phyloP scores from a whole-genome alignment of 2,113 vertebrate genomes.

The Platysteira castanea region DNA sequence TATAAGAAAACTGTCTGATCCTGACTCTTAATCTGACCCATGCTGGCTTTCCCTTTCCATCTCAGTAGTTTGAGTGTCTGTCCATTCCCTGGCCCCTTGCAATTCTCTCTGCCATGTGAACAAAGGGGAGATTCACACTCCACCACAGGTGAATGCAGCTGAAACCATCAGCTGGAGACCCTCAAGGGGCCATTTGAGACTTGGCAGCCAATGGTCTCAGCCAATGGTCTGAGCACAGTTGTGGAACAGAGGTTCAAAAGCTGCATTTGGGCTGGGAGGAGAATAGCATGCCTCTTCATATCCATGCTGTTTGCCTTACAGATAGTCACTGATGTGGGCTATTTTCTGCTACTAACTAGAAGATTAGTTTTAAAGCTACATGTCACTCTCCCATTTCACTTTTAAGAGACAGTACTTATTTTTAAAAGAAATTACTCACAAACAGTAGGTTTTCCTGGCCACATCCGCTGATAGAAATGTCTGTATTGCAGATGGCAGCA shows the following conservation, averaged over 20 bases:
- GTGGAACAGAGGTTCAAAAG: background rate
- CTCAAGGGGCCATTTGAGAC: background rate
- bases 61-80: background rate
- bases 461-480: background rate
- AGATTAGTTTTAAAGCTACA: background rate
- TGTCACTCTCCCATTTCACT: background rate
- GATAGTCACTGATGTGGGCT: background rate
- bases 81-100: background rate
- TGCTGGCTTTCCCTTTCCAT: background rate
- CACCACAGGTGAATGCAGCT: background rate
- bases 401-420: background rate
- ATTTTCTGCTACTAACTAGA: background rate
- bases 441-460: conserved; percentile 6
- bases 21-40: background rate
- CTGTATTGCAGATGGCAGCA: conserved; percentile 31
- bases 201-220: background rate
- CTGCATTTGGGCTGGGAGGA: background rate
- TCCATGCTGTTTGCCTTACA: background rate
- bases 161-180: background rate
- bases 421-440: background rate
- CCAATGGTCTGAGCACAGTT: background rate
- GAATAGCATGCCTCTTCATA: background rate
- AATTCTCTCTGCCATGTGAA: background rate
- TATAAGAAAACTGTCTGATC: background rate
- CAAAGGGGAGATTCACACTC: background rate